Evolutionary conservation across 2,113 vertebrate genomes (phyloP).

Genomic region (Lepisosteus oculatus): DNA sequence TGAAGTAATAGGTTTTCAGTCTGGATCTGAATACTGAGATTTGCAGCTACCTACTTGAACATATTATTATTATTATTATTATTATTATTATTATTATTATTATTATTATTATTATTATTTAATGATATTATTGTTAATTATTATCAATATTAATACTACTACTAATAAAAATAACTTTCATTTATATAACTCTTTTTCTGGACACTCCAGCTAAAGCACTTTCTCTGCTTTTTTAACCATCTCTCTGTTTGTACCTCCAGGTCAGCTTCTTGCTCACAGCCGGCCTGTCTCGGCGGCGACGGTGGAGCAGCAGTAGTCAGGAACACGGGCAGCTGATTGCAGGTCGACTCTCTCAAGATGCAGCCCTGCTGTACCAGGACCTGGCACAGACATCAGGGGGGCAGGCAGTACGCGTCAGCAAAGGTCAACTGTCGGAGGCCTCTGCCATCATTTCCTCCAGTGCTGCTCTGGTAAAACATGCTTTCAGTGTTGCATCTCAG

Average conservation of each 20-base stretch:
- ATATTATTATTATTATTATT: too few relatives aligned
- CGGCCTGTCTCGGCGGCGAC: background rate
- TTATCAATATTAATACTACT: too few relatives aligned
- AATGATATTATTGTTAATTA: background rate
- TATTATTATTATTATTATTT: background rate
- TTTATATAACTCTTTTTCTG: too few relatives aligned
- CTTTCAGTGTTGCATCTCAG: too few relatives aligned
- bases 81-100: too few relatives aligned
- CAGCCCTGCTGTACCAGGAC: slow-evolving; percentile 46
- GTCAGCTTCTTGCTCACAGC: slow-evolving; percentile 61
- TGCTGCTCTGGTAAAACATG: slow-evolving; percentile 42
- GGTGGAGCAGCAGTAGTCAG: slow-evolving; percentile 12
- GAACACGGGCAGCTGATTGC: background rate
- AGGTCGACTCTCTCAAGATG: slow-evolving; percentile 4
- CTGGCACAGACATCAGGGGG: slow-evolving; percentile 56
- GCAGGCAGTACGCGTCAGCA: slow-evolving; percentile 49
- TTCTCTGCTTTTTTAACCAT: background rate
- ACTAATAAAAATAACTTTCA: too few relatives aligned
- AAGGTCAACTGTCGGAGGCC: slow-evolving; percentile 37
- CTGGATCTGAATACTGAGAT: too few relatives aligned
- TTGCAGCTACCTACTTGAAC: too few relatives aligned
- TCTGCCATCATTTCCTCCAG: slow-evolving; percentile 45
- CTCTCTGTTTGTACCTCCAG: slow-evolving; percentile 27
- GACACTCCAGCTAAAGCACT: background rate
- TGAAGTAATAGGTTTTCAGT: too few relatives aligned